phyloP scores from a whole-genome alignment of 2,888 invertebrate species.

The Napeogenes inachia region DNA sequence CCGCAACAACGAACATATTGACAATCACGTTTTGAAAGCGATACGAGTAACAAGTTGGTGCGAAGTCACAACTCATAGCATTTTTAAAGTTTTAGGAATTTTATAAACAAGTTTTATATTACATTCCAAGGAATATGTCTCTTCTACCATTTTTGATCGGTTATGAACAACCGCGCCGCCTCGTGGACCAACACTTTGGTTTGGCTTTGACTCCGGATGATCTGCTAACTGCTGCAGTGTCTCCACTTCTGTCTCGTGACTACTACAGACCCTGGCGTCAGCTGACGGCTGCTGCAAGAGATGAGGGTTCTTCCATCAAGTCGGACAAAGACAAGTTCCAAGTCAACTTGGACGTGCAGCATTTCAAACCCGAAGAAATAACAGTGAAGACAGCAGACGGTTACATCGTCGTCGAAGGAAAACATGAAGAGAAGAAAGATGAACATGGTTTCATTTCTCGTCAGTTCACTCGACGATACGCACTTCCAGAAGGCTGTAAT shows the following conservation, averaged over 20 bases:
- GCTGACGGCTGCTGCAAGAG: constrained; percentile 57
- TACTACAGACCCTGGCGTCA: constrained; percentile 57
- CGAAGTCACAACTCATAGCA: no score
- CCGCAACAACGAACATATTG: no score
- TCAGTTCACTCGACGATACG: constrained; percentile 84
- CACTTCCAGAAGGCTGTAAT: constrained; percentile 82
- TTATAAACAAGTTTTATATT: not conserved
- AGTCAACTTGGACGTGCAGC: constrained; percentile 83
- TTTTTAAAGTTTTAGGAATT: no score
- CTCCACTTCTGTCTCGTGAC: constrained; percentile 45
- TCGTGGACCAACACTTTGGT: constrained; percentile 62
- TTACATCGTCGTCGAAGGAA: constrained; percentile 83
- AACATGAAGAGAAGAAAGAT: constrained; percentile 85
- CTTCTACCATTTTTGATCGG: constrained; percentile 48
- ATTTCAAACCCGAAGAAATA: constrained; percentile 85
- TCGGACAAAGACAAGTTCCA: constrained; percentile 79
- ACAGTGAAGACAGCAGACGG: constrained; percentile 84
- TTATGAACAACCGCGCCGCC: constrained; percentile 39
- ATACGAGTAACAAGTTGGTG: no score
- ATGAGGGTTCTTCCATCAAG: constrained; percentile 69
- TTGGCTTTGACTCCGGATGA: constrained; percentile 59
- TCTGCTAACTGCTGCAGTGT: constrained; percentile 43
- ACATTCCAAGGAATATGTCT: constrained; percentile 42
- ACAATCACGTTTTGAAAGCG: no score
- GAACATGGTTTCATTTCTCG: constrained; percentile 83